These are phyloP conservation scores for Diabrotica undecimpunctata DNA, from an alignment of 1,140 invertebrate species.

Conservation along the genomic window DNA sequence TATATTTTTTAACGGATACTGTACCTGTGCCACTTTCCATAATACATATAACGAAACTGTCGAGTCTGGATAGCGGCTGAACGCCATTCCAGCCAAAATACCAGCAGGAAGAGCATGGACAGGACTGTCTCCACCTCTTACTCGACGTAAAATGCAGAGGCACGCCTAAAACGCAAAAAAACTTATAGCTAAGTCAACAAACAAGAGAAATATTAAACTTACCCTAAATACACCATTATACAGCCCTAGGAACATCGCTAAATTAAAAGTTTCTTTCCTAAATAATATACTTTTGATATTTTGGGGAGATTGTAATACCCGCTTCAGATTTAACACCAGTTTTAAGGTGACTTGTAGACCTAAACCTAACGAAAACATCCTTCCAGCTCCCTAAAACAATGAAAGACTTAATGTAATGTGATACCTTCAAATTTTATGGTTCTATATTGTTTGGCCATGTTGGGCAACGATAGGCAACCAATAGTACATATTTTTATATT, in stretches of 20 bases:
- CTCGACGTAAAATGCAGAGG: constrained; percentile 58
- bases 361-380: constrained; percentile 58
- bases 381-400: constrained; percentile 52
- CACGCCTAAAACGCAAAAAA: constrained; percentile 50
- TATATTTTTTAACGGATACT: too few relatives aligned
- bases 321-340: constrained; percentile 51
- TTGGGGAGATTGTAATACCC: constrained; percentile 51
- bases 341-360: constrained; percentile 58
- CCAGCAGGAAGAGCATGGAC: constrained; percentile 62
- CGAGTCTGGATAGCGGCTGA: constrained; percentile 63
- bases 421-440: too few relatives aligned
- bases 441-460: too few relatives aligned
- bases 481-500: too few relatives aligned
- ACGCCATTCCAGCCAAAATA: constrained; percentile 59
- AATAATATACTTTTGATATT: constrained; percentile 53
- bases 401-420: background rate
- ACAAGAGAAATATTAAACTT: constrained; percentile 23
- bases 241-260: constrained; percentile 61
- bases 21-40: constrained; percentile 69
- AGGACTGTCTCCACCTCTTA: constrained; percentile 55
- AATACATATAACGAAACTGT: constrained; percentile 67
- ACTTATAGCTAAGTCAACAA: background rate
- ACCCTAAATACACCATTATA: constrained; percentile 63
- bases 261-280: constrained; percentile 54
- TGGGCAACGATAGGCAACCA: too few relatives aligned